Evolutionary conservation across 2,888 invertebrate species (phyloP).

Genomic region (Mantis religiosa): DNA sequence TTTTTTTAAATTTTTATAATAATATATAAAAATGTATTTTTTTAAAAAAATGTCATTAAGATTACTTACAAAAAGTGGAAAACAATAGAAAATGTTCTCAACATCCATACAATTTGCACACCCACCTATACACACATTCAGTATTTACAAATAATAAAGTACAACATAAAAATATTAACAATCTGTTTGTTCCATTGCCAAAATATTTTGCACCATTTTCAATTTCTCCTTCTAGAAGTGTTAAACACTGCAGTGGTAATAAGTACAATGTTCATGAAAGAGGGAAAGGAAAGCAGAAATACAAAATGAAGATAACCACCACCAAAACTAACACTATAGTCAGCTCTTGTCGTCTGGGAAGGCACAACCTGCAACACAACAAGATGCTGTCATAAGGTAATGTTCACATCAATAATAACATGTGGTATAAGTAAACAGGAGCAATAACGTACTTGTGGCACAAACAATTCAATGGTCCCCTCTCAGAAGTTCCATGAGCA

Average conservation of each 20-base stretch:
- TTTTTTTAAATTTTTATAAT: constrained; percentile 10
- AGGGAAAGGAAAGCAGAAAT: background rate
- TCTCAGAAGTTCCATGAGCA: constrained; percentile 90
- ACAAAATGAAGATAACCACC: constrained; percentile 14
- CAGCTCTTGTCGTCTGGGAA: background rate
- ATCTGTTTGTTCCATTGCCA: constrained; percentile 18
- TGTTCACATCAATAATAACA: background rate
- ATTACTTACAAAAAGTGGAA: constrained; percentile 26
- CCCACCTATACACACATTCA: constrained; percentile 12
- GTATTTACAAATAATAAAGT: constrained; percentile 26
- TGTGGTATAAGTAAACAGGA: background rate
- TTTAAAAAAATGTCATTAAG: constrained; percentile 23
- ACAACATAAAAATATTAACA: constrained; percentile 23
- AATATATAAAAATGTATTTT: constrained; percentile 25
- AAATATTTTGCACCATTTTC: constrained; percentile 14
- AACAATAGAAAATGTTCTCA: constrained; percentile 23
- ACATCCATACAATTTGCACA: constrained; percentile 16
- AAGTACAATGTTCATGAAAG: constrained; percentile 12
- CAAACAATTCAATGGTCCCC: constrained; percentile 72
- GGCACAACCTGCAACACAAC: background rate
- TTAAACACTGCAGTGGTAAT: constrained; percentile 1
- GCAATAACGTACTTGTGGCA: constrained; percentile 24
- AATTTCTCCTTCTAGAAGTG: constrained; percentile 5
- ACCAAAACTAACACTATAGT: constrained; percentile 3
- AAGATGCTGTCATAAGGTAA: too few species aligned